A percentile compares a stretch with the other conserved stretches of the same genome.
Conservation (phyloP, 2,797 vertebrate genomes). For the Syngnathus rostellatus region DNA sequence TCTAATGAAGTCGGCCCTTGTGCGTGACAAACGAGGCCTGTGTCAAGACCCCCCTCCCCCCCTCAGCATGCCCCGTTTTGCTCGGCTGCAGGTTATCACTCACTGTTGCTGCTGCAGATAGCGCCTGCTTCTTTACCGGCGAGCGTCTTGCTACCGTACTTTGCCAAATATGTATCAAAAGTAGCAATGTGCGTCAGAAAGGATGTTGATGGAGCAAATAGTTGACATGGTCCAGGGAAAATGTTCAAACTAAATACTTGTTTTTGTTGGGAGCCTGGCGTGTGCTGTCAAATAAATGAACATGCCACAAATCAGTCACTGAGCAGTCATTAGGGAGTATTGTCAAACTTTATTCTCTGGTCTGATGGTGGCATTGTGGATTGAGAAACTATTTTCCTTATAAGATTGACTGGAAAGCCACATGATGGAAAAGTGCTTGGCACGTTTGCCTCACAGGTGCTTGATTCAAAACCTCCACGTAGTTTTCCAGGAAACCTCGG, state of each 20-base stretch:
- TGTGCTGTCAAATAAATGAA: not conserved
- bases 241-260: constrained; percentile 23
- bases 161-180: constrained; percentile 26
- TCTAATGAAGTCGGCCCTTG: constrained; percentile 66
- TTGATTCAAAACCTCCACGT: too few species aligned
- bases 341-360: not conserved
- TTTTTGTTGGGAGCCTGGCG: constrained; percentile 10
- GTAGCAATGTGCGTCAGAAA: constrained; percentile 31
- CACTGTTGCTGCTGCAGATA: constrained; percentile 30
- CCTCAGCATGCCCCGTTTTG: constrained; percentile 30
- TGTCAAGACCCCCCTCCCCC: constrained; percentile 24
- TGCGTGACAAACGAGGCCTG: constrained; percentile 64
- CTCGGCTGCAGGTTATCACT: constrained; percentile 22
- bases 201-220: constrained; percentile 49
- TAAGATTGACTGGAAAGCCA: too few species aligned
- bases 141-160: constrained; percentile 5
- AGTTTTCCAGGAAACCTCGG: not conserved
- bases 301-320: constrained; percentile 8
- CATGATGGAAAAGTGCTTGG: too few species aligned
- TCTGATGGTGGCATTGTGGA: not conserved
- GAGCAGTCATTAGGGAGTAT: not conserved
- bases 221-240: constrained; percentile 41
- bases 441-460: too few species aligned
- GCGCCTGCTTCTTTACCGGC: constrained; percentile 10
- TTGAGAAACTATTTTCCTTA: not conserved